A percentile compares a stretch with the other conserved stretches of the same genome.
phyloP scores from a whole-genome alignment of 2,797 vertebrate genomes.

The Threskiornis aethiopicus region DNA sequence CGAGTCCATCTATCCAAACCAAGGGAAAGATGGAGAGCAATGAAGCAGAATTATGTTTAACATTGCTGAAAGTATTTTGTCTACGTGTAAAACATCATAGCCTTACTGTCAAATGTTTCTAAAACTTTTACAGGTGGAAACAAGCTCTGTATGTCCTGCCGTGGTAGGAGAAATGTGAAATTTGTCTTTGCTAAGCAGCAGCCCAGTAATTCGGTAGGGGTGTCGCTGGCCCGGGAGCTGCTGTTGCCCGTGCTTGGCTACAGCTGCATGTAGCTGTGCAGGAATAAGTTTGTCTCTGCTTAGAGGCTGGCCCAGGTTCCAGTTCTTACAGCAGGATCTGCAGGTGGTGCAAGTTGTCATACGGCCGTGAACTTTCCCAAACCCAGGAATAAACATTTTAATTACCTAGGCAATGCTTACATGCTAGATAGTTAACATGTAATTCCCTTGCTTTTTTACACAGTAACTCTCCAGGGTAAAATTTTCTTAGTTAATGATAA shows the following conservation, averaged over 20 bases:
- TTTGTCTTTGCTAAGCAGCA: neutral
- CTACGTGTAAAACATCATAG: neutral
- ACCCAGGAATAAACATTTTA: neutral
- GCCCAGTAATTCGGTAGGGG: neutral
- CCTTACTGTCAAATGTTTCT: neutral
- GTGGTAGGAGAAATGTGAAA: neutral
- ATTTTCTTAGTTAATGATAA: neutral
- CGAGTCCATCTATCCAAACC: neutral
- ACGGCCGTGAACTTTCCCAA: neutral
- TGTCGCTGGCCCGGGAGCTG: neutral
- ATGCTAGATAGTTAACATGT: neutral
- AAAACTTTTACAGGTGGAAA: neutral
- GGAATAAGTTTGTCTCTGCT: neutral
- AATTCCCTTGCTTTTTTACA: slow-evolving; percentile 17
- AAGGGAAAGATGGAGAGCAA: neutral
- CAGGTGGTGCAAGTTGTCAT: neutral
- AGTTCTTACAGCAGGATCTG: neutral
- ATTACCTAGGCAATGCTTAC: slow-evolving; percentile 10
- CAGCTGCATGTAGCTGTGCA: neutral
- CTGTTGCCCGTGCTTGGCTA: neutral
- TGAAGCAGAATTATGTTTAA: neutral
- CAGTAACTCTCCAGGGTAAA: neutral
- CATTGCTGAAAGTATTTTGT: neutral
- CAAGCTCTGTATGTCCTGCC: neutral
- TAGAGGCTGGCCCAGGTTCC: neutral